Evolutionary conservation across 1,140 invertebrate genomes (phyloP).

Genomic region (Rhizoglyphus robini): DNA sequence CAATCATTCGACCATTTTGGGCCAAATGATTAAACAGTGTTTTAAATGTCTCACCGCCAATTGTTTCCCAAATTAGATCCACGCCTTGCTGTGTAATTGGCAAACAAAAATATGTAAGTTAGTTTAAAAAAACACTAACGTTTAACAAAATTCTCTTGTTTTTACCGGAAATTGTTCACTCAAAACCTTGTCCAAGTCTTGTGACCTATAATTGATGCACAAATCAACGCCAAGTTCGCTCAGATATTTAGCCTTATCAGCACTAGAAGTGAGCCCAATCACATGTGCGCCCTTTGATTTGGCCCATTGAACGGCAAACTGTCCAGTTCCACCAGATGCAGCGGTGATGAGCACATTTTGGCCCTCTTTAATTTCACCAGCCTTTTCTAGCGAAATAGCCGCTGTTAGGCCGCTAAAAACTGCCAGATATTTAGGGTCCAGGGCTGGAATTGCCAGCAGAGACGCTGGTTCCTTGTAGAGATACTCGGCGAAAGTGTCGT

Average conservation of each 20-base stretch:
- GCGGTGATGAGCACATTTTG: constrained; percentile 33
- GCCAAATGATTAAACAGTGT: constrained; percentile 27
- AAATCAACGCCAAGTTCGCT: constrained; percentile 33
- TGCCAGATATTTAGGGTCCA: constrained; percentile 8
- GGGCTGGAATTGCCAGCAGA: neutral
- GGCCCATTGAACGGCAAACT: constrained; percentile 36
- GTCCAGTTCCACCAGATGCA: constrained; percentile 34
- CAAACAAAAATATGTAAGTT: no score
- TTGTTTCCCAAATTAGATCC: constrained; percentile 36
- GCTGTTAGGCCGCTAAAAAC: constrained; percentile 17
- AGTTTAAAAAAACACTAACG: no score
- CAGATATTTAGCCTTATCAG: constrained; percentile 34
- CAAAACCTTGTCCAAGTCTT: constrained; percentile 31
- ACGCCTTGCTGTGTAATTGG: constrained; percentile 36
- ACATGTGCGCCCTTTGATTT: constrained; percentile 36
- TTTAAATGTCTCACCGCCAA: no score
- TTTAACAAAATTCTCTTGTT: constrained; percentile 18
- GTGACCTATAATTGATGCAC: constrained; percentile 33
- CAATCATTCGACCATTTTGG: constrained; percentile 30
- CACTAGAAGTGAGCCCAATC: constrained; percentile 35
- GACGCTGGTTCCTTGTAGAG: constrained; percentile 29
- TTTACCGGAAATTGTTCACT: constrained; percentile 34
- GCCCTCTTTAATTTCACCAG: constrained; percentile 20
- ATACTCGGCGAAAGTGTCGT: constrained; percentile 18
- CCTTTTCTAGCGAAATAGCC: constrained; percentile 1